A percentile compares a stretch with the other conserved stretches of the same genome.
phyloP scores from a whole-genome alignment of 2,113 vertebrate species.

The Eptesicus fuscus region DNA sequence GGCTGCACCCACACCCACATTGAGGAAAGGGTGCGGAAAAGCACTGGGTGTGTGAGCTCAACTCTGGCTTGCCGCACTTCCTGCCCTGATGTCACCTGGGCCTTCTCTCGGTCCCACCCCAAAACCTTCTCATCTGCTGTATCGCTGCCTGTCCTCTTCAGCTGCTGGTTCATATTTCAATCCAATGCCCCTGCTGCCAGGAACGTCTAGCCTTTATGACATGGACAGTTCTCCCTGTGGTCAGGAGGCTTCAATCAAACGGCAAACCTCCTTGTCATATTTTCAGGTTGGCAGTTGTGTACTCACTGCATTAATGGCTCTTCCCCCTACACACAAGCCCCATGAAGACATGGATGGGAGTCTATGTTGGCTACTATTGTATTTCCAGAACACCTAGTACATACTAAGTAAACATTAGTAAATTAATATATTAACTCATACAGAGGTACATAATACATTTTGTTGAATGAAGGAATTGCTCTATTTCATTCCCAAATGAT shows the following conservation, averaged over 20 bases:
- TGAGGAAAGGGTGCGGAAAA: not conserved
- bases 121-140: rapidly evolving
- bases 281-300: not conserved
- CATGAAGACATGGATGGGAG: not conserved
- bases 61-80: rapidly evolving
- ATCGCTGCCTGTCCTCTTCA: not conserved
- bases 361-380: not conserved
- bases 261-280: not conserved
- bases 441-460: not conserved
- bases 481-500: not conserved
- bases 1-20: not conserved
- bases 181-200: not conserved
- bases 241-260: not conserved
- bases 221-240: not conserved
- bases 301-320: not conserved
- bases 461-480: not conserved
- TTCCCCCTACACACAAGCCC: not conserved
- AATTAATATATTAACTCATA: not conserved
- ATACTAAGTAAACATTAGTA: not conserved
- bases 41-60: not conserved
- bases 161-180: not conserved
- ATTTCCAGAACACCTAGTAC: not conserved
- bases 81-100: not conserved
- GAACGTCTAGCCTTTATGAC: not conserved
- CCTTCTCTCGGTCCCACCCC: not conserved